Percentiles rank a stretch among this genome's conserved stretches.
These are phyloP conservation scores for Glaucopsyche alexis DNA, from an alignment of 2,888 invertebrate species.

Conservation along the genomic window DNA sequence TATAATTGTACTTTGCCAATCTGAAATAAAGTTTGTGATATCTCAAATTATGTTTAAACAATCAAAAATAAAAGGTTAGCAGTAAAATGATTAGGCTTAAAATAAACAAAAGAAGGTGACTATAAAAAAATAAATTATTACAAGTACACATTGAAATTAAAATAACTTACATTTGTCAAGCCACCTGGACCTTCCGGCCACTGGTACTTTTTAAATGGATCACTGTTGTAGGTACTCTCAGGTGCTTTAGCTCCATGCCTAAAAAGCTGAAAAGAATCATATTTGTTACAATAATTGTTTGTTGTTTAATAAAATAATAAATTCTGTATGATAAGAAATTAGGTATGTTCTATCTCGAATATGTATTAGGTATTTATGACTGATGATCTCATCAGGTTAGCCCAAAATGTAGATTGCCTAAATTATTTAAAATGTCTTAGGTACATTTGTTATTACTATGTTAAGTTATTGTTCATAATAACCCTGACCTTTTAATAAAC, in stretches of 20 bases:
- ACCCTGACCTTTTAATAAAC: neutral
- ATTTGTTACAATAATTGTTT: neutral
- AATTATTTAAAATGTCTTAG: no score
- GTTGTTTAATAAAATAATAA: neutral
- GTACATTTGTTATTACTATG: no score
- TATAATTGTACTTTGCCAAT: constrained; percentile 87
- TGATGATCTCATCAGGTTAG: no score
- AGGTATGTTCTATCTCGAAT: no score
- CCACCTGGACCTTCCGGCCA: constrained; percentile 93
- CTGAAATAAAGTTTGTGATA: constrained; percentile 62
- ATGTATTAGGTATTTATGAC: no score
- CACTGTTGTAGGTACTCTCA: constrained; percentile 86
- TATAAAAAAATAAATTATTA: neutral
- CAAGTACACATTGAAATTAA: no score
- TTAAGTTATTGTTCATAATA: neutral
- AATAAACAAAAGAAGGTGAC: no score
- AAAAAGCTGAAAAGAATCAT: constrained; percentile 80
- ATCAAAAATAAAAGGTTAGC: neutral
- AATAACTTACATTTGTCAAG: constrained; percentile 85
- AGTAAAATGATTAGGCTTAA: no score
- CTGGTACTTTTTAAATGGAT: constrained; percentile 85
- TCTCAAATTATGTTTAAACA: neutral
- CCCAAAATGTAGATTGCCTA: no score
- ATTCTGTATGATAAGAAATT: neutral
- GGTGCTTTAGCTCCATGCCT: constrained; percentile 93